Conservation (phyloP, 2,113 vertebrate species). For the Raja brachyura region DNA sequence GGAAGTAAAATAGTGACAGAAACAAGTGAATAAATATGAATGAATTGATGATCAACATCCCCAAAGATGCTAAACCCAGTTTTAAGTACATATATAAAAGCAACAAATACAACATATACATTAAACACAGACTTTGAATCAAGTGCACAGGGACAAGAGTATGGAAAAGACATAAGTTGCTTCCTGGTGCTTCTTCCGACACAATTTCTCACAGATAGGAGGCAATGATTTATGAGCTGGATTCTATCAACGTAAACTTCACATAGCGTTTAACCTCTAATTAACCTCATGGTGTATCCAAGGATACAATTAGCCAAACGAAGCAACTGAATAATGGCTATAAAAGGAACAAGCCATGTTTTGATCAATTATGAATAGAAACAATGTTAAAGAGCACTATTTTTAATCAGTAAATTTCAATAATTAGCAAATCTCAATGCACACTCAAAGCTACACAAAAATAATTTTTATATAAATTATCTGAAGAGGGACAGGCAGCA, state of each 20-base stretch:
- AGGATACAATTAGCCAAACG: neutral
- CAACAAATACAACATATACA: neutral
- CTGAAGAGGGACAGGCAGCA: no score
- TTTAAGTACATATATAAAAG: neutral
- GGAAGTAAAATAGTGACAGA: neutral
- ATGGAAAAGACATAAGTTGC: neutral
- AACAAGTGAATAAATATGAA: neutral
- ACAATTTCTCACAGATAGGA: neutral
- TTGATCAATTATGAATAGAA: no score
- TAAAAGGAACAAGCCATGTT: neutral
- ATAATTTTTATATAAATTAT: no score
- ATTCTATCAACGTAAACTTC: slow-evolving; percentile 8
- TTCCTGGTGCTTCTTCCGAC: slow-evolving; percentile 4
- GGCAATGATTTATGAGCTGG: neutral
- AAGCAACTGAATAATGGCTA: neutral
- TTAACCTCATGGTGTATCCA: neutral
- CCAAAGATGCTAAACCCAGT: neutral
- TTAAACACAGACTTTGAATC: neutral
- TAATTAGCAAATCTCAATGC: no score
- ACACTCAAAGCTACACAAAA: no score
- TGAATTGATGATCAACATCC: neutral
- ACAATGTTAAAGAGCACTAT: no score
- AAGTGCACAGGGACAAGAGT: neutral
- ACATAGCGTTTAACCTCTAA: neutral
- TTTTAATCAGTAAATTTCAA: no score